Conservation (phyloP, 1,140 invertebrate species). For the Ericerus pela region DNA sequence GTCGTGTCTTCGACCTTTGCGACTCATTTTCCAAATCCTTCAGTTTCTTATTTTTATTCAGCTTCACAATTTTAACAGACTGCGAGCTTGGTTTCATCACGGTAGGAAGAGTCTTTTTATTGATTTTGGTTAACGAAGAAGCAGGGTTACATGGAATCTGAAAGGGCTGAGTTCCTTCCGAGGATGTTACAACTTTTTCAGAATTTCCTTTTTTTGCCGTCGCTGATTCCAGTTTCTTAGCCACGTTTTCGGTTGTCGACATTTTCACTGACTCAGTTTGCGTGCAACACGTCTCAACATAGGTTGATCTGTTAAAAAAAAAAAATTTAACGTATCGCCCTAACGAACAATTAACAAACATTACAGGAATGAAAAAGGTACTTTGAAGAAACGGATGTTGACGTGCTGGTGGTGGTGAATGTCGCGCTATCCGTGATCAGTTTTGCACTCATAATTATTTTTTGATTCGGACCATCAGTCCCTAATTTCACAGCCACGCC, state of each 20-base stretch:
- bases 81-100: not conserved
- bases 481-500: slow-evolving; percentile 50
- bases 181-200: not conserved
- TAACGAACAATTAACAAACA: not conserved
- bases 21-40: too few species aligned
- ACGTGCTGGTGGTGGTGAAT: slow-evolving; percentile 17
- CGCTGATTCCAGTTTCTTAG: not conserved
- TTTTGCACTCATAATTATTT: slow-evolving; percentile 47
- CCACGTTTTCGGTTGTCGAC: not conserved
- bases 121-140: not conserved
- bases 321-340: not conserved
- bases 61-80: slow-evolving; percentile 1
- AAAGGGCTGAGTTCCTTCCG: not conserved
- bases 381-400: not conserved
- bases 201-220: not conserved
- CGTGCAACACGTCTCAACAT: not conserved
- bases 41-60: not conserved
- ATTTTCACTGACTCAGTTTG: not conserved
- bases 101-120: not conserved
- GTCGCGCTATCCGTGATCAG: slow-evolving; percentile 46
- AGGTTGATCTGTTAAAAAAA: not conserved
- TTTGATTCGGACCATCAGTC: slow-evolving; percentile 45
- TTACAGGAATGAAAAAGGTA: not conserved
- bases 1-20: not conserved
- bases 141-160: not conserved